A percentile compares a stretch with the other conserved stretches of the same genome.
Evolutionary conservation across 2,888 invertebrate genomes (phyloP).

Genomic region (Pristionchus exspectatus): DNA sequence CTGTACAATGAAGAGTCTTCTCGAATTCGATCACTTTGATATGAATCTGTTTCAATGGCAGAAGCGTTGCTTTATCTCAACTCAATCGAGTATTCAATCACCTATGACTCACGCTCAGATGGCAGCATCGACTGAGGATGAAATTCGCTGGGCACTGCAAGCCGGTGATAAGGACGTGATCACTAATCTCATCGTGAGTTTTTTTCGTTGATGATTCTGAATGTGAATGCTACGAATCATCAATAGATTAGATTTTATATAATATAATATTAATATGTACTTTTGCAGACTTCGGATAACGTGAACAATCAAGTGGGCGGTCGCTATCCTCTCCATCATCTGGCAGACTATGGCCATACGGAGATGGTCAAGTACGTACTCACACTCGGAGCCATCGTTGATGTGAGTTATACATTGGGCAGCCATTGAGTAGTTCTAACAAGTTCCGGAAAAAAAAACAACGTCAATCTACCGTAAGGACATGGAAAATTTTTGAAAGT

Average conservation of each 20-base stretch:
- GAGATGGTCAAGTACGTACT: constrained; percentile 92
- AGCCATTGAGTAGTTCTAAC: no score
- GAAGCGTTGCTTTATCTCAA: constrained; percentile 2
- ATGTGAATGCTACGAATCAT: no score
- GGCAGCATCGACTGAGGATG: constrained; percentile 1
- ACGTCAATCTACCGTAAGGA: no score
- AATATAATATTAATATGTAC: background rate
- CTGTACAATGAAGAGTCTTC: background rate
- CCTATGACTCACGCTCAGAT: background rate
- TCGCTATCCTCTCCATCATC: constrained; percentile 90
- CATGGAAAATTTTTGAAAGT: no score
- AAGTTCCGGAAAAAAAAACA: background rate
- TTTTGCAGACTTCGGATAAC: constrained; percentile 60
- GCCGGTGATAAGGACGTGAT: constrained; percentile 65
- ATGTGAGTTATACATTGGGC: no score
- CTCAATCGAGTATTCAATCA: no score
- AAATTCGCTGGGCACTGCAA: constrained; percentile 64
- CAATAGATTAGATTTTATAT: no score
- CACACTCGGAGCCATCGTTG: constrained; percentile 92
- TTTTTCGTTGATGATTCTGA: background rate
- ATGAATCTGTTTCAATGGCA: background rate
- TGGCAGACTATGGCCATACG: constrained; percentile 95
- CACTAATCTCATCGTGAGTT: constrained; percentile 58
- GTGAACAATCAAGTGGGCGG: constrained; percentile 91
- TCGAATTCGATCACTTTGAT: background rate